Base-by-base conservation (phyloP, 2,113 vertebrate genomes). In the Lathamus discolor region DNA sequence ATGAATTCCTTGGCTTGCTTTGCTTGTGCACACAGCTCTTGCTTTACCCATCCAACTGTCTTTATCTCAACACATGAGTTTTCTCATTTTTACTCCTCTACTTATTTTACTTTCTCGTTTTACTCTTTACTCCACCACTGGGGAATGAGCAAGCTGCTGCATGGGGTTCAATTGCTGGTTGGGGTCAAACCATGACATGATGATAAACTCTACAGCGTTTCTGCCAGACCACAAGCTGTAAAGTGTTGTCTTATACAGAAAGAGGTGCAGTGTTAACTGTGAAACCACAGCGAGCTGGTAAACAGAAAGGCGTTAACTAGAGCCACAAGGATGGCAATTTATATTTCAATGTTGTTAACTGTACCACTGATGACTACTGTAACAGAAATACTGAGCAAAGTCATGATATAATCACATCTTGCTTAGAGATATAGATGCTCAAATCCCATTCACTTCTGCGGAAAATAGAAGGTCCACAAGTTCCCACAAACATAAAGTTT, bases 241-340 rank as follows among this genome's bases (percentile, higher is more conserved):
- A 93, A 95, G 81, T 92, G 86, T 80, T 84, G 86, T 63, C 78
- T 90, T 80, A 86, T 87, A 52, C 52, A 84, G 78, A 51, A 75
- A 77, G 74, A 90, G 79, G 78, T 87, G 89, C 68, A 68, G 78
- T 37, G 73, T 80, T 95, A 90, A 90, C 90, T 90, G 83, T 84
- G 86, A 94, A 90, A 70, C 74, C 78, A 76, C 54, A 81, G 46
- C 1, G 4, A 67, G 79, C 41, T 93, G 68, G 69, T 72, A 72
- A 81, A 73, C 46, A n/a, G 69, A 67, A 80, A 80, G 52, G 78
- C 57, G 82, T 63, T 92, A 83, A 52, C 48, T 73, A 41, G n/a
- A 76, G 78, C 52, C 90, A 72, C n/a, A 59, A 46, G 69, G 48
- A 77, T 33, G 41, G 33, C 63, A 92, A 86, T 84, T 92, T 83